phyloP scores from a whole-genome alignment of 2,797 vertebrate genomes.

The Esox lucius region DNA sequence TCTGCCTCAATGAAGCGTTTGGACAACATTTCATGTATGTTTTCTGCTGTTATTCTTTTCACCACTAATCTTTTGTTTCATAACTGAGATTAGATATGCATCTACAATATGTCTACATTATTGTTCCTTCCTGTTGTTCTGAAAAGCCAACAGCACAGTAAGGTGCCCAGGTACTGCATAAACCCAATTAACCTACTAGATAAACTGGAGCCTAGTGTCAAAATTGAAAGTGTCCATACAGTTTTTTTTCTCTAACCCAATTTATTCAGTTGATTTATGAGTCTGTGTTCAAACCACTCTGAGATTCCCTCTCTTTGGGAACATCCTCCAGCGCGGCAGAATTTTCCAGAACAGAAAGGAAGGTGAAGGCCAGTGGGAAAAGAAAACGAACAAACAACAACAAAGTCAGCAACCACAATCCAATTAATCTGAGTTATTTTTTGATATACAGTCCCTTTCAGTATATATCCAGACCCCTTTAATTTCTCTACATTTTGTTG shows the following conservation, averaged over 20 bases:
- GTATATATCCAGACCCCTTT: no score
- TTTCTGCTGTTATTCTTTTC: no score
- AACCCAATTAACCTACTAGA: not conserved
- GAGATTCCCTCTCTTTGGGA: constrained; percentile 15
- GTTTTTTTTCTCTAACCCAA: constrained; percentile 10
- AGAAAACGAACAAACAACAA: no score
- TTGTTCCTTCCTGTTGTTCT: not conserved
- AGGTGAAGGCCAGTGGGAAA: no score
- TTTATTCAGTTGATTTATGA: constrained; percentile 33
- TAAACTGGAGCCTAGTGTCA: constrained; percentile 27
- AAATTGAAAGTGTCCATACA: constrained; percentile 8
- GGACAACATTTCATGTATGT: no score
- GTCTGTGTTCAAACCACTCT: constrained; percentile 18
- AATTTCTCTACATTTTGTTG: no score
- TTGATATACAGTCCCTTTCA: no score
- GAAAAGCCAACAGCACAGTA: not conserved
- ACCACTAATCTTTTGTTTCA: no score
- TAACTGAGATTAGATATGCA: not conserved
- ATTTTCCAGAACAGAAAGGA: constrained; percentile 28
- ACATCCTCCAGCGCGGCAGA: constrained; percentile 21
- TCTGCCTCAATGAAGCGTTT: no score
- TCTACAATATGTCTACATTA: not conserved
- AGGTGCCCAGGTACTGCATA: not conserved
- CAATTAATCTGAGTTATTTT: no score
- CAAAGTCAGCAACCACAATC: no score